Evolutionary conservation across 2,113 vertebrate species (phyloP).

Genomic region (Oxyura jamaicensis): DNA sequence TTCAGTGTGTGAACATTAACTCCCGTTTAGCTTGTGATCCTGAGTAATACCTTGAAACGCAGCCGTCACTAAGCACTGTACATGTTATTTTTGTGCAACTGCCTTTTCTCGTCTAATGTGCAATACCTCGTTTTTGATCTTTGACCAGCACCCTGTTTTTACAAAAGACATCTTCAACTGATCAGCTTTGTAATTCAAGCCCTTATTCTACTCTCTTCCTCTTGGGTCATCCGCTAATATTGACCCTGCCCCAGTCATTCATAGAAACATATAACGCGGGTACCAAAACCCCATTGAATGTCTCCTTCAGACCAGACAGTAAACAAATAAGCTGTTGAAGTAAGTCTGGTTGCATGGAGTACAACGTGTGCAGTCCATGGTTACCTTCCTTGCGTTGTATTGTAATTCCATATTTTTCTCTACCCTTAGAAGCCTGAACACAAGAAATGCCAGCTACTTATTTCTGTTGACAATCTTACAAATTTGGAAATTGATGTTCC

Average conservation of each 20-base stretch:
- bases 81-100: fast-evolving
- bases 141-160: background rate
- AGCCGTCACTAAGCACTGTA: background rate
- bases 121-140: background rate
- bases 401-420: background rate
- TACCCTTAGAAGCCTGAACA: background rate
- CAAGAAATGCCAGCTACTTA: background rate
- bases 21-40: background rate
- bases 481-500: background rate
- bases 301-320: background rate
- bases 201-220: background rate
- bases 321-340: background rate
- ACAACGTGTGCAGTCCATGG: background rate
- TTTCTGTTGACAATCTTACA: background rate
- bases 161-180: background rate
- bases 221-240: background rate
- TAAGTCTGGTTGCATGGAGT: background rate
- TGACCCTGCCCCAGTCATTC: background rate
- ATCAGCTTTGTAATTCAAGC: background rate
- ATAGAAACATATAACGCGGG: background rate
- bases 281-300: background rate
- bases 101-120: background rate
- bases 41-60: background rate
- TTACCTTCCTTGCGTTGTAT: background rate
- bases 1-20: background rate